Evolutionary conservation across 2,888 invertebrate genomes (phyloP), one percentile per base, ranked within the genome.

Genomic region (Thumatha senex): DNA sequence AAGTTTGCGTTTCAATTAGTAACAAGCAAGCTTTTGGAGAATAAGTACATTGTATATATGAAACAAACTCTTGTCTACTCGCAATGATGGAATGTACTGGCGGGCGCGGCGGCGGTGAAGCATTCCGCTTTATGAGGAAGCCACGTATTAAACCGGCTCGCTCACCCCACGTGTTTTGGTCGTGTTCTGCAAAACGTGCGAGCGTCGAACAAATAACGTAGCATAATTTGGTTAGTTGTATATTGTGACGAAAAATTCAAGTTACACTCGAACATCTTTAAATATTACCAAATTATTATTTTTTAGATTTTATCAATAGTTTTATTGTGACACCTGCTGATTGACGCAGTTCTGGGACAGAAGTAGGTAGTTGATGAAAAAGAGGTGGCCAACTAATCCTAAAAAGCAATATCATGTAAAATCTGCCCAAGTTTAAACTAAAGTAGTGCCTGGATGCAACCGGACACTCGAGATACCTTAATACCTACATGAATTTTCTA

Each of bases 41-140:
- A 5, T 24, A 24, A 5, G 18, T 24, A 24, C 18, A 24, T 24
- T 2, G 18, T 24, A 24, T 24, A 63, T 65, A 63, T 31, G 31
- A 61, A 64, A 64, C 67, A 73, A 69, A 68, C 69, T 61, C 69
- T 67, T 61, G 70, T 68, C 55, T 60, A 67, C 59, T 65, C 59
- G 70, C 69, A 70, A 63, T 70, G 70, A 70, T 63, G 72, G 54
- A 58, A 51, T 62, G 66, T 67, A 67, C 71, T 11, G 8, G 11
- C 31, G 8, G 11, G 58, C 50, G 59, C 59, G 64, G 54, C 67
- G 65, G 69, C 30, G 30, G 30, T 8, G 30, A 8, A 73, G 69
- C 72, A 73, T 74, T 71, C 70, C 67, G 63, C 76, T 86, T 87
- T 88, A 89, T 89, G 82, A 89, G 89, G 89, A 89, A 85, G 86